Conservation (phyloP, 2,113 vertebrate genomes). For the Struthio camelus region DNA sequence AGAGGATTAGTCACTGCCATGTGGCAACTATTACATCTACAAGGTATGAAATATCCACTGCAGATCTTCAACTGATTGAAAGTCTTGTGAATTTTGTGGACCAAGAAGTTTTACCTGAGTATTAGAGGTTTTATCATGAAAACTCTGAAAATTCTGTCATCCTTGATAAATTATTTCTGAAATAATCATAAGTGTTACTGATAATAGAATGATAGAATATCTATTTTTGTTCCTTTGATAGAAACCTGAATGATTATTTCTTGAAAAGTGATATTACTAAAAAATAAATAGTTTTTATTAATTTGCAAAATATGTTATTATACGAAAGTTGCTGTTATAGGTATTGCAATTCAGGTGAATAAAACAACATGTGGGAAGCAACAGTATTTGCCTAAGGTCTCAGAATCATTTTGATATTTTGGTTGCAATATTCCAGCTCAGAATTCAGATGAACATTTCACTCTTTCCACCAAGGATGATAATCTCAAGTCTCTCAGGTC, state of each 20-base stretch:
- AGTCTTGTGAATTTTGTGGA: background rate
- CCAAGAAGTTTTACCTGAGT: background rate
- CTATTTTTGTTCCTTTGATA: slow-evolving; percentile 19
- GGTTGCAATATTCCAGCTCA: background rate
- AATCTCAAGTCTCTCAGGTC: background rate
- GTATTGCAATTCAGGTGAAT: background rate
- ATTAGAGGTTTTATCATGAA: background rate
- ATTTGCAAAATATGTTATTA: background rate
- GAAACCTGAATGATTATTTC: slow-evolving; percentile 25
- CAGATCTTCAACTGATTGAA: background rate
- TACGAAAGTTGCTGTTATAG: background rate
- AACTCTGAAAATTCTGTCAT: background rate
- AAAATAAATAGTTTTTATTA: background rate
- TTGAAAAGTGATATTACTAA: background rate
- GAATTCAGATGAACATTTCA: background rate
- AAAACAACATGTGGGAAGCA: background rate
- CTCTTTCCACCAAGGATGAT: background rate
- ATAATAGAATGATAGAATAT: slow-evolving; percentile 1
- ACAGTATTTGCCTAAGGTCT: background rate
- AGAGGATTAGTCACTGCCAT: background rate
- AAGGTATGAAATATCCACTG: background rate
- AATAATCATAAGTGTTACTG: background rate
- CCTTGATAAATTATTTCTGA: slow-evolving; percentile 7
- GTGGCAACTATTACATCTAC: background rate
- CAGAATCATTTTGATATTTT: background rate